Evolutionary conservation across 2,113 vertebrate species (phyloP), one percentile per base, ranked within the genome.

Genomic region (Hystrix brachyura): DNA sequence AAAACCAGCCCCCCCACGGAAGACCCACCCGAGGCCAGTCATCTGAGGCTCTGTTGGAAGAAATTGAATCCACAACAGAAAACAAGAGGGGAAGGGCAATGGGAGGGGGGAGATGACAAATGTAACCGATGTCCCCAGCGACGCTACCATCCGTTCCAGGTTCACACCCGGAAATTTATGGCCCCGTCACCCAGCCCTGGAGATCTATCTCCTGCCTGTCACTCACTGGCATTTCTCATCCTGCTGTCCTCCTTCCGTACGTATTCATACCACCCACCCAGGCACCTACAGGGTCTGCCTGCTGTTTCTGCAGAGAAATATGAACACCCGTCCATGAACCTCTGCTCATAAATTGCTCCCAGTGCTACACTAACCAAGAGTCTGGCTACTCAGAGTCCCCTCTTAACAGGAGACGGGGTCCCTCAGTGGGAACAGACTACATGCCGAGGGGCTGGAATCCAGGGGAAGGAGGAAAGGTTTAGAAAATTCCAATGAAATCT

Each of bases 281-380:
- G 53, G 67, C 51, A 62, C 15, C 88, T 29, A 11, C 0, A 0
- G 79, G 67, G 84, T 15, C 96, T 91, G 95, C 91, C 95, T 95
- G 97, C 74, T 94, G 74, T 95, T 97, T 98, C 90, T 34, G 43
- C 57, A 11, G 88, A 97, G 96, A 98, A 85, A 85, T 64, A 97
- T 27, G 92, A 78, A 91, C 92, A 89, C 91, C 78, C 55, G 55
- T 83, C 95, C 92, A 62, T 1, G 92, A 97, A 94, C 92, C 96
- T 96, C 96, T 69, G 96, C 95, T 98, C 97, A 89, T 98, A 98
- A 98, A 98, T 97, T 91, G 95, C 69, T 69, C n/a, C 97, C 78
- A 86, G 94, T 78, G 98, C 78, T 81, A 90, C 17, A 55, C 89
- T 32, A 55, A 94, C 97, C 87, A 46, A 74, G 88, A 97, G 48